Base-by-base conservation (phyloP, 1,140 invertebrate species). In the Uloborus diversus region DNA sequence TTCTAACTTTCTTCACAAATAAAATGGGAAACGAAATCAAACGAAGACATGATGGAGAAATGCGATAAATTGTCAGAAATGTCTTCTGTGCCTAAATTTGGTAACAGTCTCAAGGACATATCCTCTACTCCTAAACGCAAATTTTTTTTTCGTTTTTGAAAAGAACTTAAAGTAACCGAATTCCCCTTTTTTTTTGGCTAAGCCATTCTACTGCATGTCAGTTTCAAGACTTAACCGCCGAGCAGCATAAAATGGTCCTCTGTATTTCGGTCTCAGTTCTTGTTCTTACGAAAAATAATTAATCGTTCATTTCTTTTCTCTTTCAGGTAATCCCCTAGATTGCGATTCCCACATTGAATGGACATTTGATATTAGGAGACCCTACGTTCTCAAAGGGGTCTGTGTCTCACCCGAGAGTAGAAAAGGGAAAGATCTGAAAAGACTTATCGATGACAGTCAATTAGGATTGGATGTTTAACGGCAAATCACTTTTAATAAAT, bases 271-370 rank as follows among this genome's bases (percentile, higher is more conserved):
- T 53, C 49, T n/a, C 20, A 1, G 5, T 0, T 0, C 49, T 14
- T 20, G 0, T 17, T n/a, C 13, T 17, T 53, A 53, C 5, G 17
- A 42, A 42, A 42, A 9, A 9, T 42, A 9, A 42, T 9, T 42
- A 42, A 9, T 9, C 37, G 17, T 42, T 42, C 17, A 4, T 35
- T 62, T 62, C 1, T 33, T 62, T 30, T 3, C 33, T 37, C 20
- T 37, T 56, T 3, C 7, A 78, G 73, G 62, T n/a, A 78, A 78
- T 20, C 73, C 73, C 0, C 17, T 78, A n/a, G 61, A 78, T 28
- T 78, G 73, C 11, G 73, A 78, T 23, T 56, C 49, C n/a, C 61
- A 66, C 25, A 78, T 78, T 30, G 73, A 78, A 14, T 78, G 73
- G 73, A 78, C 57, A 49, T 66, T 78, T n/a, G 56, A 78, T 30